A percentile compares a stretch with the other conserved stretches of the same genome.
Conservation (phyloP, 1,140 invertebrate genomes). For the Nymphalis io region DNA sequence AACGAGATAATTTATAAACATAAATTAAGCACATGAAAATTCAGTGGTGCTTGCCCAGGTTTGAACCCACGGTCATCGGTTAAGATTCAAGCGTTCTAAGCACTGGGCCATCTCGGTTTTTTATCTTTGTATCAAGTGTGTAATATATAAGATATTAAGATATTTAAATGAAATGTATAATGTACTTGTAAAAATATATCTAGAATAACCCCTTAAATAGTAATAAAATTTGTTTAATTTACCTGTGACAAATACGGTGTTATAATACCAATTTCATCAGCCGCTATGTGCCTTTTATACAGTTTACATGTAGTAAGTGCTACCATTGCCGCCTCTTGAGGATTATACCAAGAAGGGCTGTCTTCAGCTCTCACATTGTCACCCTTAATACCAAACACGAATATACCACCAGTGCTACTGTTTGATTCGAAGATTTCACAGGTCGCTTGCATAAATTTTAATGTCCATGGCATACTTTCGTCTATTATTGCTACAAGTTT, state of each 20-base stretch:
- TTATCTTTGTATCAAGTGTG: too few species aligned
- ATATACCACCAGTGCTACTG: constrained; percentile 83
- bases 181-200: too few species aligned
- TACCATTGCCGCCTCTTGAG: constrained; percentile 89
- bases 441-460: constrained; percentile 62
- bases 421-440: constrained; percentile 61
- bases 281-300: constrained; percentile 83
- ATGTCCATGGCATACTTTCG: constrained; percentile 58
- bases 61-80: too few species aligned
- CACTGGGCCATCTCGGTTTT: too few species aligned
- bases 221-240: constrained; percentile 35
- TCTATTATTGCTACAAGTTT: constrained; percentile 83
- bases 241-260: constrained; percentile 96
- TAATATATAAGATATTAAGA: too few species aligned
- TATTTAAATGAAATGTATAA: too few species aligned
- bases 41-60: too few species aligned
- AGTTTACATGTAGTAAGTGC: constrained; percentile 82
- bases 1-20: too few species aligned
- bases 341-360: constrained; percentile 95
- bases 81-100: too few species aligned
- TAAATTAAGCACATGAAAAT: too few species aligned
- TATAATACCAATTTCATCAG: constrained; percentile 93
- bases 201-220: too few species aligned
- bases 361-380: constrained; percentile 86
- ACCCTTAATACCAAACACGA: constrained; percentile 92